Evolutionary conservation across 2,113 vertebrate genomes (phyloP).

Genomic region (Aleadryas rufinucha): DNA sequence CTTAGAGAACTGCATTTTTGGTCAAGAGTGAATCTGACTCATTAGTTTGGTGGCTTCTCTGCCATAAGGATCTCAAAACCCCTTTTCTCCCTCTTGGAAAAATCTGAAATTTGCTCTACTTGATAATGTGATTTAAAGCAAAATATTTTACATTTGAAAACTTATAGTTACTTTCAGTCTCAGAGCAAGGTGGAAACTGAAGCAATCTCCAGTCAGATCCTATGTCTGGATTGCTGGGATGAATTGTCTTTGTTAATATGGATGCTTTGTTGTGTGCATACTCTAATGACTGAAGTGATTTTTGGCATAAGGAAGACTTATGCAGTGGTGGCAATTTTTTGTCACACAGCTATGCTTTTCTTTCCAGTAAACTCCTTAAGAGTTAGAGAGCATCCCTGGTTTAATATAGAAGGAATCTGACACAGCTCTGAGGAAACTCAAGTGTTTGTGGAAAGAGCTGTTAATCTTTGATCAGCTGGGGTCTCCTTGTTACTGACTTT

Average conservation of each 20-base stretch:
- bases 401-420: neutral
- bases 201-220: neutral
- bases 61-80: neutral
- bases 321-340: neutral
- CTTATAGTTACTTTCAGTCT: constrained; percentile 12
- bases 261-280: neutral
- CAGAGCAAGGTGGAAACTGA: neutral
- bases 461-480: constrained; percentile 58
- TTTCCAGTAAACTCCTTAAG: neutral
- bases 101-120: neutral
- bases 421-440: neutral
- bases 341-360: neutral
- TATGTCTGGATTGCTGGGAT: neutral
- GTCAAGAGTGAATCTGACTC: neutral
- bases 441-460: constrained; percentile 37
- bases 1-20: neutral
- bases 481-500: constrained; percentile 68
- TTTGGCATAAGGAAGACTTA: neutral
- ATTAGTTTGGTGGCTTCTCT: neutral
- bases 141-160: constrained; percentile 27
- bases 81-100: neutral
- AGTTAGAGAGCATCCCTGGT: neutral
- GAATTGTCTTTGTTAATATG: neutral
- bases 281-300: neutral
- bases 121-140: neutral